Conservation (phyloP, 2,113 vertebrate genomes). For the Elephas maximus region DNA sequence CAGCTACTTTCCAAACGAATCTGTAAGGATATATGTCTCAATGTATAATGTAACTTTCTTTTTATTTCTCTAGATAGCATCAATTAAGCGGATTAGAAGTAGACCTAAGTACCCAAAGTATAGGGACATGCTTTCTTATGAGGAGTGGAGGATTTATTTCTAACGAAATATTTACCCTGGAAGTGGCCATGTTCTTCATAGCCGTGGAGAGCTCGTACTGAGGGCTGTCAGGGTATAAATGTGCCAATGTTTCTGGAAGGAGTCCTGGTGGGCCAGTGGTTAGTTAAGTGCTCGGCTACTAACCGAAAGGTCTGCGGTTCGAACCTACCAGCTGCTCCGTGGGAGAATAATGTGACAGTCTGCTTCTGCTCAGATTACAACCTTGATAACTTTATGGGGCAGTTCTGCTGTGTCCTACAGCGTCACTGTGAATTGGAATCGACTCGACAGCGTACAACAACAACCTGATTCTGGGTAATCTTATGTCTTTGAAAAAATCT, state of each 20-base stretch:
- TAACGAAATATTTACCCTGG: background rate
- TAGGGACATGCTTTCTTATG: background rate
- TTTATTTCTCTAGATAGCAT: constrained; percentile 39
- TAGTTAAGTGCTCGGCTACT: no score
- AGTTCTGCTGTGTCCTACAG: no score
- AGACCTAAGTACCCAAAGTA: background rate
- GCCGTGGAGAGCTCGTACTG: background rate
- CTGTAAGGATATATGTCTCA: background rate
- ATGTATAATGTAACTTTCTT: constrained; percentile 4
- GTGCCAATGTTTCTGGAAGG: background rate
- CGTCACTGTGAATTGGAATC: no score
- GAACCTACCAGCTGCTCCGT: no score
- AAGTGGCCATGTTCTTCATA: background rate
- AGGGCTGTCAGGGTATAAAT: background rate
- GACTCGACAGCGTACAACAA: no score
- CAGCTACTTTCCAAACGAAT: constrained; percentile 62
- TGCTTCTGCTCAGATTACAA: no score
- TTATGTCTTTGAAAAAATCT: background rate
- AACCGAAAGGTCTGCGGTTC: no score
- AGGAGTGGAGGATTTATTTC: background rate
- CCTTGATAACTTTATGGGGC: no score
- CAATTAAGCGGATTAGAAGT: constrained; percentile 30
- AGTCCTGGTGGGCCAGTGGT: no score
- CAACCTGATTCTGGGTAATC: background rate
- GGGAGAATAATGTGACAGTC: no score